Base-by-base conservation (phyloP, 2,888 invertebrate genomes). In the Noctuana brunneofusca region DNA sequence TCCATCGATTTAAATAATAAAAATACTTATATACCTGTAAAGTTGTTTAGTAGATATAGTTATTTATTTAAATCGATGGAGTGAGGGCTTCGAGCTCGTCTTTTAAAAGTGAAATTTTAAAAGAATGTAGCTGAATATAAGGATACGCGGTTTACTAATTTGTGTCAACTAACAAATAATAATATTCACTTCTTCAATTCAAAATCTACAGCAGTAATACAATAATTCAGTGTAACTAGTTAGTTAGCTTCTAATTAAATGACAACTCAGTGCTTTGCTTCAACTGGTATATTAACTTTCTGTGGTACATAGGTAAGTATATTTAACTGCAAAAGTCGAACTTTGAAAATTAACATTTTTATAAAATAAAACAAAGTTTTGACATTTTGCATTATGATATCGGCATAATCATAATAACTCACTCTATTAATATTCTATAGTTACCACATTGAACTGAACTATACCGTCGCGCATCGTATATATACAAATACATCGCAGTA, bases 1-100 rank as follows among this genome's bases (percentile, higher is more conserved):
- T n/a, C n/a, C n/a, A n/a, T n/a, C n/a, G n/a, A n/a, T n/a, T n/a
- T n/a, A 84, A 79, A 80, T 80, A 83, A 84, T 84, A 84, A 84
- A 86, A 85, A 86, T 83, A 87, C 83, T 82, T 87, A 86, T 87
- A 84, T 87, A 88, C 83, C 72, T 89, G 87, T 90, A 88, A 85
- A 89, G 85, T 86, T 84, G 83, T 86, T 86, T 87, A 88, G 86
- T 68, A 74, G 73, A 70, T 71, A 80, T 89, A 89, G 85, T 85
- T 80, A 90, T 89, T 91, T 91, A 90, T 90, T 90, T 86, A 81
- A 76, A 80, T 80, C 73, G 72, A 81, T 78, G 78, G 75, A 73
- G 73, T 74, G 78, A 74, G 72, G 72, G 71, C 72, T 75, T n/a
- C 71, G 74, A 72, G 89, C 90, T 91, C 88, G 73, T 84, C 89